Base-by-base conservation (phyloP, 53 echinoderm and acorn worm genomes). In the Crossaster papposus region DNA sequence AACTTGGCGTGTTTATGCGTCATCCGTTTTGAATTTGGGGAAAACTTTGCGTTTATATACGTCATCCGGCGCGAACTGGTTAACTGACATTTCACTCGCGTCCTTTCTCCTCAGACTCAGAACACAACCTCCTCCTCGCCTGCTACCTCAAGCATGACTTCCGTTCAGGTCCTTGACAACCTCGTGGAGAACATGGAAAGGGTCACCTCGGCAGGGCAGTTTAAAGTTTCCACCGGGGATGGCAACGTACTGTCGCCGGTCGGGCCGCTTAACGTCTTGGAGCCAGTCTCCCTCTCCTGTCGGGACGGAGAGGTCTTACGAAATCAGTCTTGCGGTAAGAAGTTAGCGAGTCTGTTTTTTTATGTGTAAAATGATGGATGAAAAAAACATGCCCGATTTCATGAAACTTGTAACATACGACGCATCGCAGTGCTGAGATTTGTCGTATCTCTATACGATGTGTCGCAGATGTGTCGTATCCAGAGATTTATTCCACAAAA, bases 261-360 rank as follows among this genome's bases (percentile, higher is more conserved):
- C 14, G 84, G 84, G 14, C 73, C 84, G 6, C 30, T 65, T 70
- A 73, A 51, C 28, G 26, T 81, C 24, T 52, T 81, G 52, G 81
- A 54, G 0, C 89, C 89, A 22, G 14, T 91, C 8, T 24, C 68
- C 15, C 55, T 86, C 37, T 70, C 62, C 0, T 91, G 91, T 35
- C 52, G 54, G 2, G 68, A 51, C 24, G 91, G 91, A 4, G 86
- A 91, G 35, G 87, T 91, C 51, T 54, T 91, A 26, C 86, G 88
- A 30, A 91, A 91, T 80, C 31, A 72, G 68, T 72, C 80, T 13
- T 91, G 91, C 32, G 38, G 91, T 91, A 70, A 78, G 91, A 54
- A 77, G 7, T 20, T n/a, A 44, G 44, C 44, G 6, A 44, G 9
- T 44, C 44, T 7, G 44, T 44, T 5, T 44, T n/a, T n/a, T n/a